phyloP scores from a whole-genome alignment of 2,888 invertebrate species.

The Meta bourneti region DNA sequence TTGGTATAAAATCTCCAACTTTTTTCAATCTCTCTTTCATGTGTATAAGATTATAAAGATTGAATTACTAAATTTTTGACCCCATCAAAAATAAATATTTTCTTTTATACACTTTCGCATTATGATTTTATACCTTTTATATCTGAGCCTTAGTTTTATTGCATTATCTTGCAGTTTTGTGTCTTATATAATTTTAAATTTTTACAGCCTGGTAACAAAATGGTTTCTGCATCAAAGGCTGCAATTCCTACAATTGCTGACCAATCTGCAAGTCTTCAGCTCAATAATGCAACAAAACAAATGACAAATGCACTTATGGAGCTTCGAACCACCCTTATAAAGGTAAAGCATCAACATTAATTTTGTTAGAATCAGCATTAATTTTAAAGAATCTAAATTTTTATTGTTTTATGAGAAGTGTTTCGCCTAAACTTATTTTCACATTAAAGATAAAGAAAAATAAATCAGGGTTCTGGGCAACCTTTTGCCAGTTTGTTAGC shows the following conservation, averaged over 20 bases:
- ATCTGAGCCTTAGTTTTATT: background rate
- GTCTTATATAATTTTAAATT: background rate
- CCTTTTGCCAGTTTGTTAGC: too few relatives aligned
- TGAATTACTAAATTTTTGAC: too few relatives aligned
- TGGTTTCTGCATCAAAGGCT: conserved; percentile 88
- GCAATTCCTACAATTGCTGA: conserved; percentile 91
- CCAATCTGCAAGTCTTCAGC: conserved; percentile 87
- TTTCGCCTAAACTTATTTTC: too few relatives aligned
- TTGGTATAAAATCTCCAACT: too few relatives aligned
- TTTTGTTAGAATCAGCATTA: background rate
- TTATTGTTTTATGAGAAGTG: too few relatives aligned
- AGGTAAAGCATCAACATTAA: conserved; percentile 78
- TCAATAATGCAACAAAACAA: conserved; percentile 87
- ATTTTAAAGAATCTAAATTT: background rate
- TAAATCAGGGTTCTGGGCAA: too few relatives aligned
- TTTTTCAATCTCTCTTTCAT: too few relatives aligned
- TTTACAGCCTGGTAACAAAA: conserved; percentile 85
- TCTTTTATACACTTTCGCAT: too few relatives aligned
- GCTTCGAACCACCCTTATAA: conserved; percentile 83
- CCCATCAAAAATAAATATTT: too few relatives aligned
- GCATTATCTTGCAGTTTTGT: background rate
- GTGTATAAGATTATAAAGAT: too few relatives aligned
- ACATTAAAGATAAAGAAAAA: too few relatives aligned
- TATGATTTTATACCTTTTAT: background rate
- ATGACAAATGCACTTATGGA: conserved; percentile 84